Conservation (phyloP, 2,113 vertebrate genomes). For the Columba janthina region DNA sequence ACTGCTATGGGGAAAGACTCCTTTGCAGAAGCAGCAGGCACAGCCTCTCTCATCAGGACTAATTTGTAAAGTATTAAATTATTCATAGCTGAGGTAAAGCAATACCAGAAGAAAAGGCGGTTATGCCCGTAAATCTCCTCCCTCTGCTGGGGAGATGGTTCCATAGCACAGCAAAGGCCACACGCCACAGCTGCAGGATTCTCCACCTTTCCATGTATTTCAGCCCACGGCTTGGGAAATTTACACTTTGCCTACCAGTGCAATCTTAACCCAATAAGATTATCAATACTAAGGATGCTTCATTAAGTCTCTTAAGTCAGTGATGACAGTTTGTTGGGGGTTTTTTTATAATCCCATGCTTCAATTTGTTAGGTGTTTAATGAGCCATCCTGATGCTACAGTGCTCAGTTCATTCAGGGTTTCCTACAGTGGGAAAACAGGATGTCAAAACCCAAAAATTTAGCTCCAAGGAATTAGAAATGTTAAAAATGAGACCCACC, state of each 20-base stretch:
- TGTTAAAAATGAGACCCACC: constrained; percentile 70
- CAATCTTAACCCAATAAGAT: background rate
- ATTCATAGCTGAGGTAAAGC: background rate
- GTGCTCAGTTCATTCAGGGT: background rate
- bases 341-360: background rate
- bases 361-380: background rate
- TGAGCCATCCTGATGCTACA: background rate
- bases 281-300: background rate
- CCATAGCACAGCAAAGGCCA: background rate
- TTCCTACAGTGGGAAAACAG: background rate
- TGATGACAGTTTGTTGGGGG: background rate
- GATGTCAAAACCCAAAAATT: background rate
- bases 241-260: background rate
- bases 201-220: background rate
- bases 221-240: background rate
- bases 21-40: background rate
- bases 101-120: background rate
- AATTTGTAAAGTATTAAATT: background rate
- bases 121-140: background rate
- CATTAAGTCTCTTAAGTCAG: background rate
- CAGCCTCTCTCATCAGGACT: background rate
- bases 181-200: background rate
- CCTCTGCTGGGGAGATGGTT: constrained; percentile 47
- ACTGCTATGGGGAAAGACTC: background rate
- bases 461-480: background rate